Base-by-base conservation (phyloP, 2,113 vertebrate species). In the Lampris megalopsis region DNA sequence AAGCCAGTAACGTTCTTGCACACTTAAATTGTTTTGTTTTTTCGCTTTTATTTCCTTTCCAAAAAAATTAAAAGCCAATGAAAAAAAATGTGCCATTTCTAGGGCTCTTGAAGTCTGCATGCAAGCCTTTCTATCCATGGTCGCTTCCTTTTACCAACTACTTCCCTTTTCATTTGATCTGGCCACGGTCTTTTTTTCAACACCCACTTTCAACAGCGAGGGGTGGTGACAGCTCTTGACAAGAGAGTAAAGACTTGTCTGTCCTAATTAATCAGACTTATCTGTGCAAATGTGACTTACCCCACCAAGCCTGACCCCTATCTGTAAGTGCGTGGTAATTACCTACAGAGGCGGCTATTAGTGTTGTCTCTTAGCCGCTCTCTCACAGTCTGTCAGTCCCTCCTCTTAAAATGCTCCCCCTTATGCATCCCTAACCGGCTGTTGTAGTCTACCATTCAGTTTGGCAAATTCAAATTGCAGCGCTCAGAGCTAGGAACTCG, bases 241-340 rank as follows among this genome's bases (percentile, higher is more conserved):
- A 78, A 63, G 57, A 74, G 69, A 54, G 71, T 50, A 75, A 67
- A 77, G 65, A 57, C 63, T 63, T 45, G 71, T 78, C 73, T 75
- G 56, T 81, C 77, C 72, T 61, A 56, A n/a, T 61, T 65, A 49
- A 68, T 82, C 57, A 69, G 47, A 8, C 70, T 81, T 57, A 82
- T 77, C 49, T 69, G 77, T 40, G 62, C 71, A 84, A 73, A 77
- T 80, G 69, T 57, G 37, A 66, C 81, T 86, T 72, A 84, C 66
- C 81, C 48, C 68, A 36, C 9, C 76, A 80, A 73, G 67, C 74
- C 69, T 49, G 35, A 65, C 58, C n/a, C 82, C 71, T 48, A 73
- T 49, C 65, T 75, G 81, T 68, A 82, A 79, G 80, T 76, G 40
- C 71, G 60, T 45, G 1, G 77, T 81, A 91, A 90, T 91, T 87